These are phyloP conservation scores for Melanostigma gelatinosum DNA, from an alignment of 2,113 vertebrate genomes.

Conservation along the genomic window DNA sequence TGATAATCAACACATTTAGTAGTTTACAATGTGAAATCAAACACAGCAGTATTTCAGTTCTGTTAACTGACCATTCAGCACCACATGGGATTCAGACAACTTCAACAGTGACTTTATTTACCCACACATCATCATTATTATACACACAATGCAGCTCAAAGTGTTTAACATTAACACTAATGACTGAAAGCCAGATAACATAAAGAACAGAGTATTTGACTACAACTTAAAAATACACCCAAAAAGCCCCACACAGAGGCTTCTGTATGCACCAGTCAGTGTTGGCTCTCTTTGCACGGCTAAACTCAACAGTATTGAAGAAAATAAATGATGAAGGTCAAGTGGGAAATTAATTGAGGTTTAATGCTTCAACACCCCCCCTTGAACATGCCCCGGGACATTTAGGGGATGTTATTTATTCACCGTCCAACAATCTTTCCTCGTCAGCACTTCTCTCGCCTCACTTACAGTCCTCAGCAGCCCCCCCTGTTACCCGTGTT, in stretches of 20 bases:
- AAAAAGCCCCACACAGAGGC: not conserved
- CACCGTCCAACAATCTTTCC: conserved; percentile 45
- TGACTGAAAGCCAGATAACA: not conserved
- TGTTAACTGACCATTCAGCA: not conserved
- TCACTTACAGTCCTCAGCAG: conserved; percentile 25
- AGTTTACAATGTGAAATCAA: not conserved
- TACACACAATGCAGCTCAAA: not conserved
- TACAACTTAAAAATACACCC: not conserved
- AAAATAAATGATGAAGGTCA: conserved; percentile 61
- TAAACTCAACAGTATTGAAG: conserved; percentile 18
- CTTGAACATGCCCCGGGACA: conserved; percentile 43
- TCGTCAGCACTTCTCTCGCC: conserved; percentile 62
- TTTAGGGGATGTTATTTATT: conserved; percentile 52
- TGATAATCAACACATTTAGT: not conserved
- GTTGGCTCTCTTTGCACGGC: conserved; percentile 7
- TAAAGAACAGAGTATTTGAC: not conserved
- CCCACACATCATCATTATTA: too few species aligned
- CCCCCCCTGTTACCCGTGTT: not conserved
- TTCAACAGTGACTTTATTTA: not conserved
- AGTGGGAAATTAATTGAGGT: conserved; percentile 57
- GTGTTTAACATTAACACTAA: not conserved
- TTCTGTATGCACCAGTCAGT: not conserved
- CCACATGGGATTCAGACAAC: not conserved
- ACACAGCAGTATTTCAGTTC: not conserved
- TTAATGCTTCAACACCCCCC: conserved; percentile 34